Evolutionary conservation across 2,888 invertebrate genomes (phyloP).

Genomic region (Ptilodon capucinus): DNA sequence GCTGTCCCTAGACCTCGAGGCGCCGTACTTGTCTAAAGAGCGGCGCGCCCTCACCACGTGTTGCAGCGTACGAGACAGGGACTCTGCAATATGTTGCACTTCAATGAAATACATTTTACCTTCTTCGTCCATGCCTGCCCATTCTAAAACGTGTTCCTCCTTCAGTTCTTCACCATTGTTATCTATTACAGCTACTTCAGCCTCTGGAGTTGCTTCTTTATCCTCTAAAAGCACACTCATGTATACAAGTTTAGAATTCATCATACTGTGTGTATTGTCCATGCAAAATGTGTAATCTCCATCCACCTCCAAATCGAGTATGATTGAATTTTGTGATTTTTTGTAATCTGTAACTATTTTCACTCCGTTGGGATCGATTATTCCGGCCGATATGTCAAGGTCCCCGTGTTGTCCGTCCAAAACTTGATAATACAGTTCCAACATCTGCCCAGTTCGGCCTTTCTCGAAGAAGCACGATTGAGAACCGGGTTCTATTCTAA

Average conservation of each 20-base stretch:
- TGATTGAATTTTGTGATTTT: conserved; percentile 86
- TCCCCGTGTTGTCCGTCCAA: conserved; percentile 93
- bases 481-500: conserved; percentile 63
- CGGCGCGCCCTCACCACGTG: conserved; percentile 85
- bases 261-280: conserved; percentile 92
- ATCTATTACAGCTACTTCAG: conserved; percentile 34
- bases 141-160: conserved; percentile 61
- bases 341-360: conserved; percentile 85
- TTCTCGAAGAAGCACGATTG: conserved; percentile 66
- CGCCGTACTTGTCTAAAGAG: conserved; percentile 86
- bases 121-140: conserved; percentile 51
- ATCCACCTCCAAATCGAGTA: conserved; percentile 79
- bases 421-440: conserved; percentile 77
- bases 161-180: conserved; percentile 51
- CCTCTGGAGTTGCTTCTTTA: conserved; percentile 62
- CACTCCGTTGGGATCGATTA: conserved; percentile 85
- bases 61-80: conserved; percentile 84
- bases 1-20: conserved; percentile 90
- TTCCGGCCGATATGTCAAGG: conserved; percentile 90
- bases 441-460: conserved; percentile 57
- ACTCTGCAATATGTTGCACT: conserved; percentile 83
- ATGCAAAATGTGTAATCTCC: conserved; percentile 94
- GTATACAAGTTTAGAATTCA: conserved; percentile 91
- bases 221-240: conserved; percentile 88
- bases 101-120: conserved; percentile 58